phyloP scores from a whole-genome alignment of 1,140 invertebrate species.

The Rhagoletis zephyria region DNA sequence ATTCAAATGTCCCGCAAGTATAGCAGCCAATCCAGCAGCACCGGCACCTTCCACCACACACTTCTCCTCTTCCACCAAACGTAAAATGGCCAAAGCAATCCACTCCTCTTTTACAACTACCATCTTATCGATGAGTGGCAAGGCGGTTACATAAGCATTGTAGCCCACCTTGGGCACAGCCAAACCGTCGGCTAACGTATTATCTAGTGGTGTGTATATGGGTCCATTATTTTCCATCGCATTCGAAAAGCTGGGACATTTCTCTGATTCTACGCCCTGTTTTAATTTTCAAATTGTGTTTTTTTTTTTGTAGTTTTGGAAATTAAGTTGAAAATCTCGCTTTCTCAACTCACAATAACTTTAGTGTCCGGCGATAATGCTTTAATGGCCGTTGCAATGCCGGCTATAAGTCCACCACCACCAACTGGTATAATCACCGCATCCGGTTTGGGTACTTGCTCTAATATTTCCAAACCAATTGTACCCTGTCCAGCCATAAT shows the following conservation, averaged over 20 bases:
- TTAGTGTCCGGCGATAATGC: slow-evolving; percentile 84
- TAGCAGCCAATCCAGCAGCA: slow-evolving; percentile 88
- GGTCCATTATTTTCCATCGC: slow-evolving; percentile 84
- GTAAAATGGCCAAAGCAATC: slow-evolving; percentile 90
- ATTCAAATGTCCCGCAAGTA: slow-evolving; percentile 86
- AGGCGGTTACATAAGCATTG: slow-evolving; percentile 88
- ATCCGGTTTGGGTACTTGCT: slow-evolving; percentile 85
- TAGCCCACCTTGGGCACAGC: slow-evolving; percentile 91
- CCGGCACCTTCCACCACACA: slow-evolving; percentile 95
- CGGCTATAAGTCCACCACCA: slow-evolving; percentile 91
- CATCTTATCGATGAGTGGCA: slow-evolving; percentile 86
- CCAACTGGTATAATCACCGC: slow-evolving; percentile 89
- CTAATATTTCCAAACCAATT: slow-evolving; percentile 90
- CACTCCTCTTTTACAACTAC: slow-evolving; percentile 87
- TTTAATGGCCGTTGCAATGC: slow-evolving; percentile 89
- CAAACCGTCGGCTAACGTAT: slow-evolving; percentile 91
- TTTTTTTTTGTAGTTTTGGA: not conserved
- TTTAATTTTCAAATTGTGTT: not conserved
- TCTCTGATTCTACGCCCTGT: slow-evolving; percentile 92
- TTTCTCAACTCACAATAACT: slow-evolving; percentile 77
- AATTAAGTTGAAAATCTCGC: not conserved
- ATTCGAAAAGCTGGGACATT: slow-evolving; percentile 86
- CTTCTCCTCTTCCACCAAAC: slow-evolving; percentile 91
- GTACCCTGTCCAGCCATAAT: slow-evolving; percentile 95
- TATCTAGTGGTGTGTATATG: slow-evolving; percentile 79